Evolutionary conservation across 1,140 invertebrate genomes (phyloP), one percentile per base, ranked within the genome.

Genomic region (Hylaeus volcanicus): DNA sequence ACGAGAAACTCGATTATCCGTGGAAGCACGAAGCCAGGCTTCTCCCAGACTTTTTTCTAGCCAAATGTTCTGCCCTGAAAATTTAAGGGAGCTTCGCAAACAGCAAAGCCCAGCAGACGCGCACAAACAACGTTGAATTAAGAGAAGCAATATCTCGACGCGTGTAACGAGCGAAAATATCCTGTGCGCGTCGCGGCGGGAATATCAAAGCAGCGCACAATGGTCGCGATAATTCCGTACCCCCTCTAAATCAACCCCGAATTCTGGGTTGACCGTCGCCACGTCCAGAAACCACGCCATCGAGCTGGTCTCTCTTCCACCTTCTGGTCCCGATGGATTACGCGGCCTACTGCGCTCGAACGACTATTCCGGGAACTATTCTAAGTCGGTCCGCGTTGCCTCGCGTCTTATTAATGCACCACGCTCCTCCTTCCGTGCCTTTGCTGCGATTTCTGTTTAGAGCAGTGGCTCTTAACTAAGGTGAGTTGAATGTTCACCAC

Each of bases 301-400:
- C 26, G 26, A 26, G 26, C 56, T 48, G 43, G 56, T 39, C 74
- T 65, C 66, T 14, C 61, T 58, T 68, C 61, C n/a, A 43, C 43
- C 61, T 11, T n/a, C 53, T 70, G 70, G 60, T 78, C 55, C 64
- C 37, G 65, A 69, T 83, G 83, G 86, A 88, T 89, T 87, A 87
- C 83, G 87, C 87, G 90, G 90, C 85, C 90, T 88, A 91, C 86
- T 88, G 85, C 82, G 41, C 51, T 82, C 77, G 82, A 83, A 84
- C 45, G 86, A 90, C 90, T 92, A 90, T 92, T 92, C 86, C 90
- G 73, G 88, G 91, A 88, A 82, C 88, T 90, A 88, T 91, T 91
- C 87, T 88, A 88, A 90, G 89, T 89, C 88, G 80, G 84, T 88
- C 86, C 80, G 88, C 74, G 55, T 82, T 84, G 88, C 83, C 11